Conservation (phyloP, 2,888 invertebrate genomes). For the Netelia virgata region DNA sequence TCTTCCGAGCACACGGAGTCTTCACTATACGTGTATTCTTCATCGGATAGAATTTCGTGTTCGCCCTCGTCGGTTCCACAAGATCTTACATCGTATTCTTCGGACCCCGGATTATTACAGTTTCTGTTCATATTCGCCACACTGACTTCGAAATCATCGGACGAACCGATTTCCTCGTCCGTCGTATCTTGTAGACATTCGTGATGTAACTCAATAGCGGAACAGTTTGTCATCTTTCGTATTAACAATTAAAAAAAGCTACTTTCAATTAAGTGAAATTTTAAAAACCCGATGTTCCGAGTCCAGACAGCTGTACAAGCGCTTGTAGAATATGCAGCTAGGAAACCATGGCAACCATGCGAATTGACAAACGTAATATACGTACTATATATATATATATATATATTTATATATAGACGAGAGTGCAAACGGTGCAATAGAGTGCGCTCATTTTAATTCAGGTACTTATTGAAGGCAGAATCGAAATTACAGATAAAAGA, state of each 20-base stretch:
- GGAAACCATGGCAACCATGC: conserved; percentile 59
- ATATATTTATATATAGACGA: background rate
- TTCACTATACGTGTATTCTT: conserved; percentile 76
- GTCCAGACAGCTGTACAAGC: conserved; percentile 13
- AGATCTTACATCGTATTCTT: conserved; percentile 67
- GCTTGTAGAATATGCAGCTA: conserved; percentile 15
- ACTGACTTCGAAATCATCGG: conserved; percentile 65
- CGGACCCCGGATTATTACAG: conserved; percentile 60
- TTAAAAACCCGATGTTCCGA: background rate
- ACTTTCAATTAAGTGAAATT: background rate
- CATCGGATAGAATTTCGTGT: conserved; percentile 62
- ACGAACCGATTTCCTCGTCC: conserved; percentile 52
- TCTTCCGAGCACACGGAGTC: conserved; percentile 78
- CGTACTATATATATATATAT: background rate
- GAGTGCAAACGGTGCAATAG: background rate
- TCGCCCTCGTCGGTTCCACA: conserved; percentile 24
- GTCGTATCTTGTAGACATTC: conserved; percentile 9
- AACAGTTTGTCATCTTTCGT: conserved; percentile 43
- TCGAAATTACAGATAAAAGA: background rate
- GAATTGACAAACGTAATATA: conserved; percentile 32
- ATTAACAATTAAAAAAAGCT: background rate
- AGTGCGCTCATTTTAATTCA: background rate
- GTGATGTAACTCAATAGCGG: conserved; percentile 25
- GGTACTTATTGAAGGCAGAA: background rate
- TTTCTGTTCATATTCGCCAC: conserved; percentile 68